Percentiles rank a stretch among this genome's conserved stretches.
Conservation (phyloP, 2,797 vertebrate species). For the Sebastes matsubarae region DNA sequence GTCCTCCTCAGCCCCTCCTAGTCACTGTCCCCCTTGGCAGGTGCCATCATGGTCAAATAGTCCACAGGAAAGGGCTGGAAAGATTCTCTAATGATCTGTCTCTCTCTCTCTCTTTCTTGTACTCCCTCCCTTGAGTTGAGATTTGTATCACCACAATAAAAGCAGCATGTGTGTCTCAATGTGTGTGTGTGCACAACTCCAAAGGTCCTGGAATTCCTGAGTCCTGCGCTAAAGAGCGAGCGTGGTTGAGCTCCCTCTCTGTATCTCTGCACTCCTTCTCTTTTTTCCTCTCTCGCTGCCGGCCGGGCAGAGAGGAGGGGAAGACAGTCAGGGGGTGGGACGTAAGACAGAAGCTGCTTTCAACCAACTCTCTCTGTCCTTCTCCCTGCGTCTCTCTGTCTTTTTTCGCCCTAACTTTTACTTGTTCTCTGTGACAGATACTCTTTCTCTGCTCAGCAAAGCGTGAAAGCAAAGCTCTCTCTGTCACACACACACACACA, state of each 20-base stretch:
- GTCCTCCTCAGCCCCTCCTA: conserved; percentile 64
- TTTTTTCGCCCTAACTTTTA: conserved; percentile 57
- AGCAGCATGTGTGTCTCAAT: conserved; percentile 30
- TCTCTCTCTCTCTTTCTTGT: conserved; percentile 28
- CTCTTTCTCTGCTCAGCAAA: conserved; percentile 56
- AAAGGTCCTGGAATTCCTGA: conserved; percentile 78
- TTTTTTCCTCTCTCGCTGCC: conserved; percentile 45
- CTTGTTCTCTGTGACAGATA: conserved; percentile 60
- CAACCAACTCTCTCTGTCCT: conserved; percentile 62
- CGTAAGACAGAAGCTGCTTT: conserved; percentile 71
- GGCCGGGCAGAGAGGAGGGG: conserved; percentile 64
- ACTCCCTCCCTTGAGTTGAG: conserved; percentile 29
- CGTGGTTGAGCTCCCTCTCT: conserved; percentile 57
- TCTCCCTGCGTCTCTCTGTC: conserved; percentile 36
- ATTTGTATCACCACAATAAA: conserved; percentile 46
- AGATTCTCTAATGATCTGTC: conserved; percentile 2
- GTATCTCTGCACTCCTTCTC: conserved; percentile 54
- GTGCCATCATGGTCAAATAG: conserved; percentile 82
- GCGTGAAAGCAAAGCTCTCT: conserved; percentile 58
- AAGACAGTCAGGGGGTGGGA: conserved; percentile 74
- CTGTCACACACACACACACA: conserved; percentile 30
- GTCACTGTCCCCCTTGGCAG: conserved; percentile 73
- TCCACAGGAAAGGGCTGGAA: conserved; percentile 73
- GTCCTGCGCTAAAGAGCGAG: conserved; percentile 69
- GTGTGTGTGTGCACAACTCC: conserved; percentile 59